Percentiles rank a stretch among this genome's conserved stretches.
These are phyloP conservation scores for Phoeniculus purpureus DNA, from an alignment of 2,797 vertebrate genomes.

Conservation along the genomic window DNA sequence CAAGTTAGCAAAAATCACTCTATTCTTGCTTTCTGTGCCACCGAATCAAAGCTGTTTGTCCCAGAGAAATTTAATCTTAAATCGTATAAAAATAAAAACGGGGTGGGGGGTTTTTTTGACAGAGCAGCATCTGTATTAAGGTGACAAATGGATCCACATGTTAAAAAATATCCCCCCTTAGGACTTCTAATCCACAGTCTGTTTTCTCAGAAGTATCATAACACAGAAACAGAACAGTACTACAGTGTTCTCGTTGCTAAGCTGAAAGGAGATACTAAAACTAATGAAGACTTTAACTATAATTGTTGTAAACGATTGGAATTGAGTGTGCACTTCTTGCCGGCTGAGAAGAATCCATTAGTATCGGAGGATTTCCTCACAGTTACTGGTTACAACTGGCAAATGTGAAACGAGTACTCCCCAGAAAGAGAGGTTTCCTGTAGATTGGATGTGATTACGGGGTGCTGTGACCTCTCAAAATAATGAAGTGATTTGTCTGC, in stretches of 20 bases:
- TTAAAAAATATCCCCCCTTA: conserved; percentile 10
- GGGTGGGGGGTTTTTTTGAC: not conserved
- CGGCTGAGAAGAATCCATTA: conserved; percentile 54
- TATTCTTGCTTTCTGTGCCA: not conserved
- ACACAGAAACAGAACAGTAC: conserved; percentile 27
- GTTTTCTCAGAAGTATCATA: conserved; percentile 39
- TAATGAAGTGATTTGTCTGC: conserved; percentile 21
- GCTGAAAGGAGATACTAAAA: conserved; percentile 51
- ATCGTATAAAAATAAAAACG: not conserved
- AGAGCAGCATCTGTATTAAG: not conserved
- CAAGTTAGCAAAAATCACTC: not conserved
- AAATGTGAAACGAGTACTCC: not conserved
- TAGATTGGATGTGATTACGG: not conserved
- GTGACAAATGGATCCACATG: conserved; percentile 18
- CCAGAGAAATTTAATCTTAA: not conserved
- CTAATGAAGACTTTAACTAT: conserved; percentile 54
- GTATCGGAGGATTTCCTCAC: conserved; percentile 24
- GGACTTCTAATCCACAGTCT: not conserved
- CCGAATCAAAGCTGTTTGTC: conserved; percentile 10
- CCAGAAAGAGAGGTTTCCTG: not conserved
- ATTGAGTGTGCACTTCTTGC: not conserved
- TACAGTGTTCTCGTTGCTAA: conserved; percentile 11
- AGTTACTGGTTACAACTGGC: conserved; percentile 17
- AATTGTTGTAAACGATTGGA: conserved; percentile 29
- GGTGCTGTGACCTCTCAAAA: conserved; percentile 30